A percentile compares a stretch with the other conserved stretches of the same genome.
Evolutionary conservation across 1,140 invertebrate species (phyloP).

Genomic region (Copidosoma floridanum): DNA sequence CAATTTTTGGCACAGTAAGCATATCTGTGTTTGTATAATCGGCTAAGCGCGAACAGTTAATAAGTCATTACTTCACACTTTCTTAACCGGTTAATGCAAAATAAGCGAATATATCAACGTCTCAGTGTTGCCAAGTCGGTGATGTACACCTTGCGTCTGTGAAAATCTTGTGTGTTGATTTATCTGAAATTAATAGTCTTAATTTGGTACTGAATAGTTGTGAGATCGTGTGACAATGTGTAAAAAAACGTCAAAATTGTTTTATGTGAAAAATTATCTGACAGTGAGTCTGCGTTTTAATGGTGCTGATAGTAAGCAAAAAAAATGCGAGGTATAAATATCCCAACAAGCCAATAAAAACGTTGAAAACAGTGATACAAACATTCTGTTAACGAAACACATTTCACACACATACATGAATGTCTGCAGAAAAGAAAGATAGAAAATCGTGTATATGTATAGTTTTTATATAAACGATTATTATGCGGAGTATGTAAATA

Average conservation of each 20-base stretch:
- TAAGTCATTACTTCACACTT: not conserved
- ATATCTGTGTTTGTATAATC: not conserved
- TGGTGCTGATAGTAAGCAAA: constrained; percentile 7
- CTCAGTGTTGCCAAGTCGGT: constrained; percentile 28
- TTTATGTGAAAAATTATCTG: not conserved
- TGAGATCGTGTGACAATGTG: not conserved
- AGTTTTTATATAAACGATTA: constrained; percentile 19
- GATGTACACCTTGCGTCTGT: constrained; percentile 5
- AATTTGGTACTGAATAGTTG: not conserved
- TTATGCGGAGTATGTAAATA: constrained; percentile 26
- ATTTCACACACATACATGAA: constrained; percentile 13
- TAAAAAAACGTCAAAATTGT: not conserved
- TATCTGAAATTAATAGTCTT: constrained; percentile 15
- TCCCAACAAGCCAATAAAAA: constrained; percentile 7
- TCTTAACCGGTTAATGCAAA: not conserved
- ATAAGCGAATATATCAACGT: constrained; percentile 10
- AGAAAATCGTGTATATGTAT: constrained; percentile 13
- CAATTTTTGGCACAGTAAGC: constrained; percentile 1
- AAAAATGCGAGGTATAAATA: constrained; percentile 4
- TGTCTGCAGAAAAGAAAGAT: constrained; percentile 6
- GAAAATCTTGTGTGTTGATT: constrained; percentile 11
- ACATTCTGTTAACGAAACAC: constrained; percentile 9
- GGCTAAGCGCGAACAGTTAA: not conserved
- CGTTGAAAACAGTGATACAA: constrained; percentile 17
- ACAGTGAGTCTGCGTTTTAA: not conserved